These are phyloP conservation scores for Agrochola lota DNA, from an alignment of 2,888 invertebrate species.

Conservation along the genomic window DNA sequence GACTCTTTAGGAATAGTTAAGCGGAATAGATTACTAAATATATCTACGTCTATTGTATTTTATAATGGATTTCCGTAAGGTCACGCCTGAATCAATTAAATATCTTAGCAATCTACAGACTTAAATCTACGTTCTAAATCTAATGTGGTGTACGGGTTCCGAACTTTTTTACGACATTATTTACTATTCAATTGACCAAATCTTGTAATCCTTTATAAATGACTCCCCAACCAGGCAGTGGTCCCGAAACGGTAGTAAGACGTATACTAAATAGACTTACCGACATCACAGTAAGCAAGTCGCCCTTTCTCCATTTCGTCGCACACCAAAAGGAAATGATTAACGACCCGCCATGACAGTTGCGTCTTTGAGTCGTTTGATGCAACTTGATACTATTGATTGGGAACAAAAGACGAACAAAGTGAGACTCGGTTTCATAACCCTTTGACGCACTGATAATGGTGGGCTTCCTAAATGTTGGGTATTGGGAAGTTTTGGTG, in stretches of 20 bases:
- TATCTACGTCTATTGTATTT: too few relatives aligned
- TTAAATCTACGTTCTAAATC: background rate
- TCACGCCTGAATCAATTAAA: too few relatives aligned
- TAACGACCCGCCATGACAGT: slow-evolving; percentile 79
- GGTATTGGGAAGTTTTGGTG: slow-evolving; percentile 1
- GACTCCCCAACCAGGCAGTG: background rate
- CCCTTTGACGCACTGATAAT: slow-evolving; percentile 45
- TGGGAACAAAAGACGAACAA: slow-evolving; percentile 72
- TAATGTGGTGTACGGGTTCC: too few relatives aligned
- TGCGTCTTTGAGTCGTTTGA: slow-evolving; percentile 71
- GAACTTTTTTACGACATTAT: background rate
- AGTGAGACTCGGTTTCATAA: slow-evolving; percentile 34
- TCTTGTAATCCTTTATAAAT: slow-evolving; percentile 12
- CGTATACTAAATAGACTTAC: slow-evolving; percentile 39
- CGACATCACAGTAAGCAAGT: slow-evolving; percentile 11
- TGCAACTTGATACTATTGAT: slow-evolving; percentile 81
- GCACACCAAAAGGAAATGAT: slow-evolving; percentile 76
- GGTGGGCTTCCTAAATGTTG: slow-evolving; percentile 17
- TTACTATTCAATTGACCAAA: background rate
- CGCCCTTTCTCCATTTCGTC: slow-evolving; percentile 30
- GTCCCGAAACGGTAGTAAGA: slow-evolving; percentile 8
- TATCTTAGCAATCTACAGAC: background rate
- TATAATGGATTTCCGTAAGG: too few relatives aligned
- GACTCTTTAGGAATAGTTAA: too few relatives aligned
- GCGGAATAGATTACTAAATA: too few relatives aligned